phyloP scores from a whole-genome alignment of 2,888 invertebrate genomes.

The Rhimphoctona megacephalus region DNA sequence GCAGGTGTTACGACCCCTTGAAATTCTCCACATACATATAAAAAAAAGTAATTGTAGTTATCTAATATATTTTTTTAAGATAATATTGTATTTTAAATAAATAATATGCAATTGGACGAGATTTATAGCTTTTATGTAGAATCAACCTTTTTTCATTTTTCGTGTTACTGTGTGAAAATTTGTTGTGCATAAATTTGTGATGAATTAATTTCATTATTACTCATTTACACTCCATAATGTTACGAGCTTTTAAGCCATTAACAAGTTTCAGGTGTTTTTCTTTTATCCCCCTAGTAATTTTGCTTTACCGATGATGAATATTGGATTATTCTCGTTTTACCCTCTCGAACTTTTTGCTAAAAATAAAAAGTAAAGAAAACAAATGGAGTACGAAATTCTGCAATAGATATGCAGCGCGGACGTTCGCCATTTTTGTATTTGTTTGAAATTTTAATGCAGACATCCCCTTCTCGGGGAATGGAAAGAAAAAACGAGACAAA shows the following conservation, averaged over 20 bases:
- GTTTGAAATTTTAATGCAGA: slow-evolving; percentile 83
- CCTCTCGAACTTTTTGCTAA: not conserved
- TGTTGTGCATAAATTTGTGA: too few relatives aligned
- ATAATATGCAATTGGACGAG: not conserved
- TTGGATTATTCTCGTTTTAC: not conserved
- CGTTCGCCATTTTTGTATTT: slow-evolving; percentile 79
- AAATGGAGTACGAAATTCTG: slow-evolving; percentile 70
- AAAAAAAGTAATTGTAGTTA: not conserved
- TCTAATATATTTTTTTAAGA: not conserved
- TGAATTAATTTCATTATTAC: too few relatives aligned
- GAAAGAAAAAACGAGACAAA: slow-evolving; percentile 16
- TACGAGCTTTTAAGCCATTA: too few relatives aligned
- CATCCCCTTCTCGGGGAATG: slow-evolving; percentile 53
- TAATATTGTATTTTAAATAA: not conserved
- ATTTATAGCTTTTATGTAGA: not conserved
- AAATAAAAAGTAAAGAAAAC: not conserved
- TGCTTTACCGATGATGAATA: slow-evolving; percentile 27
- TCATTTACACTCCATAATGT: too few relatives aligned
- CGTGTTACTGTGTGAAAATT: too few relatives aligned
- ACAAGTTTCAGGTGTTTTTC: not conserved
- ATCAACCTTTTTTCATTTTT: not conserved
- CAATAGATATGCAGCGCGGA: slow-evolving; percentile 79
- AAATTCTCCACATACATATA: not conserved
- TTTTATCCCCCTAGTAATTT: slow-evolving; percentile 1
- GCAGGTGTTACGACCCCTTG: not conserved